phyloP scores from a whole-genome alignment of 2,113 vertebrate genomes.

The Rhadina sibilatrix region DNA sequence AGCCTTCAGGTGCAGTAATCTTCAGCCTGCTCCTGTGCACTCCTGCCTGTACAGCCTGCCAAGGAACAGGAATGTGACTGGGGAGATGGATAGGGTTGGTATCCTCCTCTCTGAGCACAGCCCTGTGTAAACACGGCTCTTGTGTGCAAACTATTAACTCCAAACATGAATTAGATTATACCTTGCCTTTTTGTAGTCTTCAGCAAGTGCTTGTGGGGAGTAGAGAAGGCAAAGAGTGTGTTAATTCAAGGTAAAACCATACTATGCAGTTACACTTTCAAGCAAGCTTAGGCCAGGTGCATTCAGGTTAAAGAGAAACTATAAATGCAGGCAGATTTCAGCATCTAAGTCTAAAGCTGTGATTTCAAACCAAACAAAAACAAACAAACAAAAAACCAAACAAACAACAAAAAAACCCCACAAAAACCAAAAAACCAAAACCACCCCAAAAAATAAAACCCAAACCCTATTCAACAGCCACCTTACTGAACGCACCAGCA shows the following conservation, averaged over 20 bases:
- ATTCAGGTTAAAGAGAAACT: neutral
- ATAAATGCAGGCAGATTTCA: neutral
- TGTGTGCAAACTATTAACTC: neutral
- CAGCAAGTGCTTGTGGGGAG: neutral
- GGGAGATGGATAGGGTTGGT: neutral
- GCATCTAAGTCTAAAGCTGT: neutral
- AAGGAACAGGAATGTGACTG: neutral
- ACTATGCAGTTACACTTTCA: neutral
- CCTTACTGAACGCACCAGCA: neutral
- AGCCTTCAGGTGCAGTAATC: too few species aligned
- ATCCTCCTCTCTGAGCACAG: neutral
- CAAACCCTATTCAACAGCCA: neutral
- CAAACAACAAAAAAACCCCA: too few species aligned
- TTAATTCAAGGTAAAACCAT: neutral
- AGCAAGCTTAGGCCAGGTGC: neutral
- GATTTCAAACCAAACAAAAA: neutral
- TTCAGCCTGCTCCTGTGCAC: neutral
- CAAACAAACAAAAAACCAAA: neutral
- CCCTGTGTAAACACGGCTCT: neutral
- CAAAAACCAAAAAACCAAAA: too few species aligned
- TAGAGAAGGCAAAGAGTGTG: neutral
- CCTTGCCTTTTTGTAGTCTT: neutral
- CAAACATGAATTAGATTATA: neutral
- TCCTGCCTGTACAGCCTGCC: neutral
- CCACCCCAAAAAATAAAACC: neutral